These are phyloP conservation scores for Abrostola tripartita DNA, from an alignment of 2,888 invertebrate species.

Conservation along the genomic window DNA sequence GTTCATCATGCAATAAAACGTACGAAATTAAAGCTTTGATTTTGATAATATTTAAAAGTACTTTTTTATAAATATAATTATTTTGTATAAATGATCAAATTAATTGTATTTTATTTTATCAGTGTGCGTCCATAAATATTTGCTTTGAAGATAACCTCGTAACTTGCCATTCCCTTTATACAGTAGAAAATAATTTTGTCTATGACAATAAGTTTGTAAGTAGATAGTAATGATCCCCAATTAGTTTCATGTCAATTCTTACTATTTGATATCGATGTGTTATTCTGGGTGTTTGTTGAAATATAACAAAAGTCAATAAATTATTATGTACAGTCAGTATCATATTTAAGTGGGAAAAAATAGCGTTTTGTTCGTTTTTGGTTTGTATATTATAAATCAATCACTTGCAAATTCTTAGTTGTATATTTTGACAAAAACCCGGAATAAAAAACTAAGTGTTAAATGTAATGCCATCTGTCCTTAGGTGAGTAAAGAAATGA, in stretches of 20 bases:
- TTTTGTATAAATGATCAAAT: too few relatives aligned
- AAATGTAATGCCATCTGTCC: slow-evolving; percentile 76
- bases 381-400: slow-evolving; percentile 3
- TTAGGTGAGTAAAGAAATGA: slow-evolving; percentile 75
- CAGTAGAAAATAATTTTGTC: slow-evolving; percentile 59
- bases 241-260: slow-evolving; percentile 76
- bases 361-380: not conserved
- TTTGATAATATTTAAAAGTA: too few relatives aligned
- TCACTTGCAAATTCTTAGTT: not conserved
- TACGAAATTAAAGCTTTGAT: too few relatives aligned
- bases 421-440: slow-evolving; percentile 56
- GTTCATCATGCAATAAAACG: too few relatives aligned
- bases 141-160: slow-evolving; percentile 44
- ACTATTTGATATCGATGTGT: slow-evolving; percentile 54
- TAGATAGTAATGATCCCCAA: slow-evolving; percentile 59
- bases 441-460: slow-evolving; percentile 53
- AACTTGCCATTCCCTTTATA: slow-evolving; percentile 70
- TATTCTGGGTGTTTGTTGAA: slow-evolving; percentile 50
- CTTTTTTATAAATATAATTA: too few relatives aligned
- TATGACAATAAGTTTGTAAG: slow-evolving; percentile 72
- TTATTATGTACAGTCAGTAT: slow-evolving; percentile 13
- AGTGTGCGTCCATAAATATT: slow-evolving; percentile 22
- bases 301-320: slow-evolving; percentile 18
- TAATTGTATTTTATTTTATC: slow-evolving; percentile 7
- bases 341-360: not conserved